Conservation (phyloP, 2,797 vertebrate species). For the Thunnus albacares region DNA sequence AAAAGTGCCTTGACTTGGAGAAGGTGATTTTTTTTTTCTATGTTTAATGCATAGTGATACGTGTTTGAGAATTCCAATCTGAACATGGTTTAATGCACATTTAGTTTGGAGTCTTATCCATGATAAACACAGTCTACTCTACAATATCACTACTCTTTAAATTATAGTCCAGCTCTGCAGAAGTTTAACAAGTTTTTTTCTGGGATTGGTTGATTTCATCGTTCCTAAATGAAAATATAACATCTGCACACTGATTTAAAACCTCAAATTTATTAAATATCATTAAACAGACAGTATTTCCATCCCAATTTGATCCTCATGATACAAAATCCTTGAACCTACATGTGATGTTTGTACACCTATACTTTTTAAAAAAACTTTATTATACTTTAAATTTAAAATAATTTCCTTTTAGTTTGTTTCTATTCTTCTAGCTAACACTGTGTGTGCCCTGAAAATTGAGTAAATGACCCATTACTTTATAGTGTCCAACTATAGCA, state of each 20-base stretch:
- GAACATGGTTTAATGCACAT: constrained; percentile 1
- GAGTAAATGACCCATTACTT: neutral
- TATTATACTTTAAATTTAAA: neutral
- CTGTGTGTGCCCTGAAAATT: neutral
- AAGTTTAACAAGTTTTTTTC: neutral
- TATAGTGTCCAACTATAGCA: neutral
- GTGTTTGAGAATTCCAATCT: constrained; percentile 38
- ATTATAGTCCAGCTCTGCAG: neutral
- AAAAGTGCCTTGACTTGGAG: constrained; percentile 37
- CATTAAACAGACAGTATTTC: neutral
- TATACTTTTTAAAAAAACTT: neutral
- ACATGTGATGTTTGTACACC: neutral
- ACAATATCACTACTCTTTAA: constrained; percentile 1
- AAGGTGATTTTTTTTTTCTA: constrained; percentile 24
- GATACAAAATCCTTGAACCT: neutral
- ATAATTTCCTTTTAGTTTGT: neutral
- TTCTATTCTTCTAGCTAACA: neutral
- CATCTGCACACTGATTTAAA: neutral
- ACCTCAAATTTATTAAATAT: neutral
- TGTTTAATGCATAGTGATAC: constrained; percentile 57
- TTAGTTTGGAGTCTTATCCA: constrained; percentile 16
- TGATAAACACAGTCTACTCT: neutral
- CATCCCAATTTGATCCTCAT: neutral
- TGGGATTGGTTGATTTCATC: neutral
- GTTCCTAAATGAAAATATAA: neutral